These are phyloP conservation scores for Xylocopa sonorina DNA, from an alignment of 1,140 invertebrate species.

Conservation along the genomic window DNA sequence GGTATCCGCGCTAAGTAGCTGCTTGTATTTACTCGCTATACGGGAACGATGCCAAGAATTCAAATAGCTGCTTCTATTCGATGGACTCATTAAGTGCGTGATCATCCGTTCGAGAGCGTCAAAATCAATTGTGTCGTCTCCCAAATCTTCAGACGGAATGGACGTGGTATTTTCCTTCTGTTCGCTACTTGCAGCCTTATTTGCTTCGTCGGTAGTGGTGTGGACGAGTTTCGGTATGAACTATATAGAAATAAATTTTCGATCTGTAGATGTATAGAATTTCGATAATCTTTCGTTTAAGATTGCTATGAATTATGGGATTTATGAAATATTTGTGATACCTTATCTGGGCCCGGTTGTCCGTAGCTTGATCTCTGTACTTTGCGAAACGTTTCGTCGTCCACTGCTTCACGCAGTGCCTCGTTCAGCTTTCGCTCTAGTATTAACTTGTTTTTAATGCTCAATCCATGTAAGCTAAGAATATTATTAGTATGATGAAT, in stretches of 20 bases:
- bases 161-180: neutral
- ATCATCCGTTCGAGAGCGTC: conserved; percentile 74
- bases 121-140: conserved; percentile 70
- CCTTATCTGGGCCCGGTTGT: conserved; percentile 85
- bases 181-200: conserved; percentile 1
- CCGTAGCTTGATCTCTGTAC: conserved; percentile 88
- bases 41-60: conserved; percentile 75
- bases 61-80: conserved; percentile 60
- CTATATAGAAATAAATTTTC: conserved; percentile 5
- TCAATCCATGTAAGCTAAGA: conserved; percentile 70
- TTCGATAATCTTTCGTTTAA: too few species aligned
- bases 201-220: neutral
- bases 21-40: conserved; percentile 73
- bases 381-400: conserved; percentile 87
- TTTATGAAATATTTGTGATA: conserved; percentile 67
- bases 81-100: conserved; percentile 72
- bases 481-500: neutral
- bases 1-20: conserved; percentile 59
- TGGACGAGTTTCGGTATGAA: conserved; percentile 49
- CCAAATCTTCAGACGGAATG: conserved; percentile 28
- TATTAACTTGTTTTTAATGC: conserved; percentile 73
- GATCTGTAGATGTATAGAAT: neutral
- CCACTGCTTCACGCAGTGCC: conserved; percentile 85
- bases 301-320: neutral
- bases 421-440: conserved; percentile 82